phyloP scores from a whole-genome alignment of 2,113 vertebrate species.

The Scopus umbretta region DNA sequence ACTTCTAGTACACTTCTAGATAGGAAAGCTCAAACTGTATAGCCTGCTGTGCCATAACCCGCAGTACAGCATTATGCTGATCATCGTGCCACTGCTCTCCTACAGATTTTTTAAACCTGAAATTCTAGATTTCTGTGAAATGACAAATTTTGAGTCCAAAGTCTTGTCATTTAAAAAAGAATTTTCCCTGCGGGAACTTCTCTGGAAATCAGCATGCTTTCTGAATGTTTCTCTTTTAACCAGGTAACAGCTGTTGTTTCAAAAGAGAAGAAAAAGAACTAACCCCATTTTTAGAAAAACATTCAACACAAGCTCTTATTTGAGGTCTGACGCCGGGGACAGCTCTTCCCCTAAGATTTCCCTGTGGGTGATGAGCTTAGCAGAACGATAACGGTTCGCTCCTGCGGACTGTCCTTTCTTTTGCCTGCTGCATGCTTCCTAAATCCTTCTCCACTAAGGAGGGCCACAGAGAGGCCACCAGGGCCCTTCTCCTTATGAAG shows the following conservation, averaged over 20 bases:
- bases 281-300: not conserved
- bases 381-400: not conserved
- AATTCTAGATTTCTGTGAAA: not conserved
- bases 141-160: not conserved
- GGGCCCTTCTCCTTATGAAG: not conserved
- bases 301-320: not conserved
- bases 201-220: not conserved
- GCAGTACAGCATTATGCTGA: not conserved
- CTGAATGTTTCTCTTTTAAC: not conserved
- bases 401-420: not conserved
- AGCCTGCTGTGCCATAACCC: not conserved
- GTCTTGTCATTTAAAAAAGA: not conserved
- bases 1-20: not conserved
- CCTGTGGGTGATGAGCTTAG: not conserved
- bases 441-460: not conserved
- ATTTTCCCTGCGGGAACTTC: not conserved
- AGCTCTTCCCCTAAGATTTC: not conserved
- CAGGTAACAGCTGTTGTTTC: not conserved
- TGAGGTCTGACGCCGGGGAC: not conserved
- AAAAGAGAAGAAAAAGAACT: not conserved
- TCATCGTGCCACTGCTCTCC: not conserved
- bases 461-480: not conserved
- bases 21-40: not conserved
- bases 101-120: not conserved
- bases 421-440: not conserved